Evolutionary conservation across 2,113 vertebrate species (phyloP), one percentile per base, ranked within the genome.

Genomic region (Cyanoliseus patagonus): DNA sequence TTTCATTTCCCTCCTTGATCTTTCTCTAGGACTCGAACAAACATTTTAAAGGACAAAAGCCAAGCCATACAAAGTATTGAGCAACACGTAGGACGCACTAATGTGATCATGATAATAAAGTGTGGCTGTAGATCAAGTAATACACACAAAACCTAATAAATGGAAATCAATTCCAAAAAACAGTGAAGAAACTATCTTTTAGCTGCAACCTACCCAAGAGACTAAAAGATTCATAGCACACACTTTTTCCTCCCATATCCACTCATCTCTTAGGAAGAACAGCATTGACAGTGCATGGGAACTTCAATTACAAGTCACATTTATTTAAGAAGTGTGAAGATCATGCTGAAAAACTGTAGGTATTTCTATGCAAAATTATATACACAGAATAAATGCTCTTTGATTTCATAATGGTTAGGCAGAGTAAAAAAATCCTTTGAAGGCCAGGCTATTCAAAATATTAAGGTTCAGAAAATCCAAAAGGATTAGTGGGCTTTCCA

Each of bases 361-460:
- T 42, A 91, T 85, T 80, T 74, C 61, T 59, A 25, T 11, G 53
- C 9, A 63, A 88, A 94, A 72, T 63, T 74, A 82, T 25, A 94
- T 8, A 84, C 17, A 61, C 39, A 68, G 42, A 72, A 72, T 39
- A 78, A 92, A 81, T 10, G 14, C 5, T 16, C 39, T 46, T 89
- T 44, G 39, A 72, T 92, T 91, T 86, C 30, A 24, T 78, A 63
- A 83, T 31, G 18, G 33, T 62, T 59, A 75, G 46, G 49, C 19
- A 74, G 18, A 62, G 7, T 52, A 64, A 2, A 8, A 82, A 83
- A 95, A 76, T 33, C 10, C 10, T 81, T 61, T 84, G 80, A 94
- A 95, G 73, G 81, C 61, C 42, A 94, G 33, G 35, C 61, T 75
- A 89, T 31, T 94, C 73, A 91, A 93, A 82, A 92, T 87, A 88